phyloP scores from a whole-genome alignment of 2,113 vertebrate genomes.

The Apodemus sylvaticus region DNA sequence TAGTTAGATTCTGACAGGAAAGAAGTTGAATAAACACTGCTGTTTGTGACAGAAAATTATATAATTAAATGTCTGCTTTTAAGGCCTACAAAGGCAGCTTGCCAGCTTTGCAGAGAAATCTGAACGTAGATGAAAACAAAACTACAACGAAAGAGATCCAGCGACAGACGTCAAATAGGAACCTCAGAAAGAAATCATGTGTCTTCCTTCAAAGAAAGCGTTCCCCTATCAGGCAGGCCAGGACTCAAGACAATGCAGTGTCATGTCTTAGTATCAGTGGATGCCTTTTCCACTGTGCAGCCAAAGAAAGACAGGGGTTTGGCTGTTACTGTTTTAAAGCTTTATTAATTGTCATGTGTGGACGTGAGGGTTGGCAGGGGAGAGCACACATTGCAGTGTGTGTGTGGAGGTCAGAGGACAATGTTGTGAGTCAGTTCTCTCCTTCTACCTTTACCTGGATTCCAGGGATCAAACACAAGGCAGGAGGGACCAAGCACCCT shows the following conservation, averaged over 20 bases:
- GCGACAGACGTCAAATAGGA: not conserved
- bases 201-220: not conserved
- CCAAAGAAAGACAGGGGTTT: conserved; percentile 1
- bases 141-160: not conserved
- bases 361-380: not conserved
- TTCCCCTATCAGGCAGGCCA: not conserved
- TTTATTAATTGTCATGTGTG: too few relatives aligned
- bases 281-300: not conserved
- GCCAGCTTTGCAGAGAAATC: conserved; percentile 25
- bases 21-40: not conserved
- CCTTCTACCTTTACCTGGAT: not conserved
- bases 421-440: not conserved
- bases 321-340: not conserved
- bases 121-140: not conserved
- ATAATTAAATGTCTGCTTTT: not conserved
- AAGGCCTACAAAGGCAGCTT: not conserved
- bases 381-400: not conserved
- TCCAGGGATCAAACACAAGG: not conserved
- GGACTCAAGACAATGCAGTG: not conserved
- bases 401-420: not conserved
- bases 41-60: not conserved
- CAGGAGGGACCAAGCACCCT: not conserved
- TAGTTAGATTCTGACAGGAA: not conserved
- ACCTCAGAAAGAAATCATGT: conserved; percentile 5
- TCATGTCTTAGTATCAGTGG: not conserved